Conservation (phyloP, 2,888 invertebrate species). For the Epinotia nisella region DNA sequence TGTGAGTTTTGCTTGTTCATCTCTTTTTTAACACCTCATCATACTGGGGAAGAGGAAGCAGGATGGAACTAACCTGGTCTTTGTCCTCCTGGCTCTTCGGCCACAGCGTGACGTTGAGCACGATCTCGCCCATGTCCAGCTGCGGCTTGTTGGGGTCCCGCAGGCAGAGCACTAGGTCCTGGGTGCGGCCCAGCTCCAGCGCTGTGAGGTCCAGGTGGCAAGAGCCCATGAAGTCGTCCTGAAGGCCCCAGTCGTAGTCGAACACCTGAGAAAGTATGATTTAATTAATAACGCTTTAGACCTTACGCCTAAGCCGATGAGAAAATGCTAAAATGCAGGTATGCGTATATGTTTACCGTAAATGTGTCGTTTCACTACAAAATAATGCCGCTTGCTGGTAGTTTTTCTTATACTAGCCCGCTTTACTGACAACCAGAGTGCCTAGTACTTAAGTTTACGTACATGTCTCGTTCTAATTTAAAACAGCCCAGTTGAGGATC, state of each 20-base stretch:
- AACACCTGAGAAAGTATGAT: constrained; percentile 87
- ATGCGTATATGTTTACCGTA: too few relatives aligned
- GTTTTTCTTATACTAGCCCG: too few relatives aligned
- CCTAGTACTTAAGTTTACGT: too few relatives aligned
- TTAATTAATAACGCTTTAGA: not conserved
- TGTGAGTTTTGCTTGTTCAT: constrained; percentile 55
- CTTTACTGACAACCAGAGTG: too few relatives aligned
- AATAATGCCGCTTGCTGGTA: too few relatives aligned
- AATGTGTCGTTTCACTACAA: too few relatives aligned
- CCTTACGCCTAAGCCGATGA: too few relatives aligned
- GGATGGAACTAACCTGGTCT: constrained; percentile 89
- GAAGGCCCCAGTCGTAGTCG: constrained; percentile 98
- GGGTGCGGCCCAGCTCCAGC: constrained; percentile 90
- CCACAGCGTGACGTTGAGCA: constrained; percentile 92
- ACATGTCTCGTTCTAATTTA: too few relatives aligned
- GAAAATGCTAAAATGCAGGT: too few relatives aligned
- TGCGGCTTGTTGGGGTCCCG: constrained; percentile 90
- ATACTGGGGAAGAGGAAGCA: too few relatives aligned
- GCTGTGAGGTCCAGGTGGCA: constrained; percentile 93
- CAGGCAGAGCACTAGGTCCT: constrained; percentile 91
- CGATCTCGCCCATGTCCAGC: constrained; percentile 92
- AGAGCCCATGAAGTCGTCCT: constrained; percentile 99
- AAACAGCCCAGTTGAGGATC: too few relatives aligned
- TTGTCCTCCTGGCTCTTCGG: constrained; percentile 97
- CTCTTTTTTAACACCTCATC: constrained; percentile 88